phyloP scores from a whole-genome alignment of 2,113 vertebrate genomes.

The Hystrix brachyura region DNA sequence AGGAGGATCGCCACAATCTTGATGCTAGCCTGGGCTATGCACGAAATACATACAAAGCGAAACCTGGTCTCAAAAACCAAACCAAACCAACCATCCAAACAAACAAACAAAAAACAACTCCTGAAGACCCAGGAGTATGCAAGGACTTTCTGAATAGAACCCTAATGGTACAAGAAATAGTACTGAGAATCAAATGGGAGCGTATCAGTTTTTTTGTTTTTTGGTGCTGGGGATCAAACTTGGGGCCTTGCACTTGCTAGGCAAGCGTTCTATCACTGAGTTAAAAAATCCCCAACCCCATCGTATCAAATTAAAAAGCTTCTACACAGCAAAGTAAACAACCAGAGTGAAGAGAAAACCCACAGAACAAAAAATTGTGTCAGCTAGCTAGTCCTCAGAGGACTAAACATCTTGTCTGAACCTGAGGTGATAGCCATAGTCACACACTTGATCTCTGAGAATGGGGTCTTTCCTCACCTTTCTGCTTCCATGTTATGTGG shows the following conservation, averaged over 20 bases:
- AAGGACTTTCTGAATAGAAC: not conserved
- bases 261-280: no score
- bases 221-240: no score
- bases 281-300: no score
- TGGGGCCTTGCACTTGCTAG: no score
- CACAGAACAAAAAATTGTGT: no score
- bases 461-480: not conserved
- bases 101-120: not conserved
- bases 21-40: not conserved
- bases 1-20: not conserved
- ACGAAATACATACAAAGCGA: not conserved
- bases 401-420: not conserved
- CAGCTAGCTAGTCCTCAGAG: no score
- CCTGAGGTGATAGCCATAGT: fast-evolving
- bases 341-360: no score
- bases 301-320: no score
- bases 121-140: not conserved
- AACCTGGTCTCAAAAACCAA: not conserved
- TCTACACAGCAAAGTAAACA: no score
- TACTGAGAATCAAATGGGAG: not conserved
- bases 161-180: not conserved
- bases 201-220: no score
- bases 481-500: not conserved
- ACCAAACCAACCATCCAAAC: not conserved
- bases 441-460: not conserved